Conservation (phyloP, 1,140 invertebrate genomes). For the Metopolophium dirhodum region DNA sequence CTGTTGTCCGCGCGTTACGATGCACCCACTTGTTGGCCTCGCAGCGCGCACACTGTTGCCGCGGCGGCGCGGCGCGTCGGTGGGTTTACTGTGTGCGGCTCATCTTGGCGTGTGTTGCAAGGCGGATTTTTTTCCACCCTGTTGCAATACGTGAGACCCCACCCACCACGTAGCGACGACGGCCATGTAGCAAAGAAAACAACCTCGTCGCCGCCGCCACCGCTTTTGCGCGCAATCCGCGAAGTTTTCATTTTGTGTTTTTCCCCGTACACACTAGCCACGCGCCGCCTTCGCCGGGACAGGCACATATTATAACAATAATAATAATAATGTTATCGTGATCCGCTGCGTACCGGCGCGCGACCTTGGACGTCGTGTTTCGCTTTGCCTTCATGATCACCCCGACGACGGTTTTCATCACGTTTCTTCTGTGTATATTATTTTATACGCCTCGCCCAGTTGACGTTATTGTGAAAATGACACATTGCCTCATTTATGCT, state of each 20-base stretch:
- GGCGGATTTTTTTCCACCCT: conserved; percentile 55
- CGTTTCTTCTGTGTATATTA: conserved; percentile 31
- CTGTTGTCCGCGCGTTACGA: conserved; percentile 29
- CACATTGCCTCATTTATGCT: background rate
- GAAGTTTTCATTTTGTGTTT: conserved; percentile 35
- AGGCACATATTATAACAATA: background rate
- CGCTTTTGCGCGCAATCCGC: conserved; percentile 21
- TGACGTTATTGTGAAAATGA: conserved; percentile 38
- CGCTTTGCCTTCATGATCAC: conserved; percentile 41
- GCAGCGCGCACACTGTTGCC: conserved; percentile 47
- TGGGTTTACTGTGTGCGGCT: conserved; percentile 17
- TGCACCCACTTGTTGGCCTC: conserved; percentile 57
- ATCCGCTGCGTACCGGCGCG: background rate
- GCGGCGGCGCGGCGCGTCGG: conserved; percentile 20
- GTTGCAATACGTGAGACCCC: conserved; percentile 48
- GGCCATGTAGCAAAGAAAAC: conserved; percentile 44
- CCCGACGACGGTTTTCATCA: conserved; percentile 44
- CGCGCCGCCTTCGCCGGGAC: background rate
- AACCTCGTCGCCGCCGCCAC: background rate
- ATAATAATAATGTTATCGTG: background rate
- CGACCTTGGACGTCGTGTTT: conserved; percentile 48
- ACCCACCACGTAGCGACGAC: background rate
- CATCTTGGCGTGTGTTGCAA: background rate
- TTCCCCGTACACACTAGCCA: background rate
- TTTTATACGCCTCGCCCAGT: conserved; percentile 37